Conservation (phyloP, 2,888 invertebrate genomes). For the Acrobasis suavella region DNA sequence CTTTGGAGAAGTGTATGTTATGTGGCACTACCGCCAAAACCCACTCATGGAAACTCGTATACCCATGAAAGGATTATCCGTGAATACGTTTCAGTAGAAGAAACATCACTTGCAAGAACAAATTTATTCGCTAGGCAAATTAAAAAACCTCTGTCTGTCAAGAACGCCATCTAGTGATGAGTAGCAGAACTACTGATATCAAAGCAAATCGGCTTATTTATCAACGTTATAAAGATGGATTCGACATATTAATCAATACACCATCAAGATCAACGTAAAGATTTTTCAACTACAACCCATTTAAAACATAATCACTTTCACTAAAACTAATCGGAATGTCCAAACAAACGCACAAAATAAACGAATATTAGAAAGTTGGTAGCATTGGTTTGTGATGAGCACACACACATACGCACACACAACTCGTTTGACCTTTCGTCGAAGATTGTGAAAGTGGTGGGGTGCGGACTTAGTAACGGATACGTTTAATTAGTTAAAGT, state of each 20-base stretch:
- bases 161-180: too few relatives aligned
- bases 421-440: constrained; percentile 30
- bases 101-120: too few relatives aligned
- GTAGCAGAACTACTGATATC: background rate
- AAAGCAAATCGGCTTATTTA: too few relatives aligned
- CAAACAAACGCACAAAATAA: constrained; percentile 19
- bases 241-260: too few relatives aligned
- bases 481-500: background rate
- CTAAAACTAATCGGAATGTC: constrained; percentile 6
- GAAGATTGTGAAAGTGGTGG: constrained; percentile 31
- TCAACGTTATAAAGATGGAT: too few relatives aligned
- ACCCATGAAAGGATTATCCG: too few relatives aligned
- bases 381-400: constrained; percentile 28
- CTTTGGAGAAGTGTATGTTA: too few relatives aligned
- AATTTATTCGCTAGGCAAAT: too few relatives aligned
- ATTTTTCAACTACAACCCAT: background rate
- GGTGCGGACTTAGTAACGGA: constrained; percentile 12
- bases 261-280: background rate
- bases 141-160: too few relatives aligned
- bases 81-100: too few relatives aligned
- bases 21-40: too few relatives aligned
- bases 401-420: constrained; percentile 21
- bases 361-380: constrained; percentile 36
- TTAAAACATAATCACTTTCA: constrained; percentile 21
- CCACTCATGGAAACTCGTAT: too few relatives aligned